A percentile compares a stretch with the other conserved stretches of the same genome.
These are phyloP conservation scores for Danio rerio DNA, from an alignment of 2,113 vertebrate species.

Conservation along the genomic window DNA sequence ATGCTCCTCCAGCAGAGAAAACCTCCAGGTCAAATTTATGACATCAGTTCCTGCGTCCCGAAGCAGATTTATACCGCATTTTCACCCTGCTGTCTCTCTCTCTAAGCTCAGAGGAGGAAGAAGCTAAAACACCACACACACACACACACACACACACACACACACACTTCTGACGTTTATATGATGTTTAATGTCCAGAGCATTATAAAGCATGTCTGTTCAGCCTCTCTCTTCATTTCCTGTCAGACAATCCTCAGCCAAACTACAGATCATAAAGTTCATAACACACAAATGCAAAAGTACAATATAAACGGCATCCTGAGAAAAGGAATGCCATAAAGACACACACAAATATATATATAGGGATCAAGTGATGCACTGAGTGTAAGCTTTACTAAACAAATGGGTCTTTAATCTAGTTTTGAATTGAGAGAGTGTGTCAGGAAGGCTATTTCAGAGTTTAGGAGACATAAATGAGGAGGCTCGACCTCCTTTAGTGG, in stretches of 20 bases:
- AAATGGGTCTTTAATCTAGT: no score
- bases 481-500: no score
- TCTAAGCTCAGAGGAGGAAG: background rate
- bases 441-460: no score
- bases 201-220: background rate
- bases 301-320: no score
- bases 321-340: no score
- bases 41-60: slow-evolving; percentile 17
- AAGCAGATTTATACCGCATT: slow-evolving; percentile 28
- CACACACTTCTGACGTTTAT: background rate
- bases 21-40: slow-evolving; percentile 48
- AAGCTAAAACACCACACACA: slow-evolving; percentile 47
- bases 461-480: no score
- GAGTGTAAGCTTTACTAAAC: no score
- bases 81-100: slow-evolving; percentile 23
- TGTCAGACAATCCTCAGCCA: slow-evolving; percentile 5
- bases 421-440: no score
- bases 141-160: slow-evolving; percentile 49
- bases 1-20: slow-evolving; percentile 36
- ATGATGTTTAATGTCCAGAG: slow-evolving; percentile 38
- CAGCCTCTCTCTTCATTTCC: background rate
- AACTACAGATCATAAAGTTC: background rate
- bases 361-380: no score
- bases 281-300: no score
- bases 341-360: no score